Base-by-base conservation (phyloP, 2,888 invertebrate species). In the Cotesia congregata region DNA sequence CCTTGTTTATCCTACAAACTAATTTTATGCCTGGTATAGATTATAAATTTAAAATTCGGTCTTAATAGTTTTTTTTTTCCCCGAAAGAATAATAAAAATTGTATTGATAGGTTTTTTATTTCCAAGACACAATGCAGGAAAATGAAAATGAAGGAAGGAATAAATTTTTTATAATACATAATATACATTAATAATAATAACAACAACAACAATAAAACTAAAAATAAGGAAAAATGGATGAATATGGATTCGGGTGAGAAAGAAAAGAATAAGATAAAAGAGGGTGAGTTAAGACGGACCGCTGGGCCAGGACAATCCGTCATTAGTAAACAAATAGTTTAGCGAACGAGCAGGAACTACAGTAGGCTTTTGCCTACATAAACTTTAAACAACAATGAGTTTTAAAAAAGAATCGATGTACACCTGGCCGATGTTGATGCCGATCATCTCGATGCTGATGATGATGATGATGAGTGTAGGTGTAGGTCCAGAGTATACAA, bases 261-360 rank as follows among this genome's bases (percentile, higher is more conserved):
- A 64, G 76, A 72, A 61, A 78, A 72, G 74, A 17, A 75, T 65
- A 69, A 39, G 67, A 77, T 76, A 76, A 72, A 75, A 67, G 62
- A 71, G 69, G 77, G 70, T 74, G 71, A 60, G 68, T 67, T 74
- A 75, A 78, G 70, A 75, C 75, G 64, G 67, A 73, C 30, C 71
- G 75, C 74, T 72, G 74, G 78, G 67, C 71, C 78, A 76, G 86
- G 85, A 86, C 86, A 86, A 87, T 86, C 83, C 85, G 86, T 87
- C 87, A 86, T 86, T 87, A 86, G 86, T 86, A 86, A 86, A 86
- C 85, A 86, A 87, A 87, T 86, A 86, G 86, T 86, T 86, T 83
- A 84, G 83, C 82, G 82, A 79, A 73, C 50, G 70, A 78, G 17
- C 15, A 20, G 1, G 30, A 65, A 64, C 38, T 38, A 17, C 60